Percentiles rank a stretch among this genome's conserved stretches.
Conservation (phyloP, 2,113 vertebrate species). For the Leucoraja erinaceus region DNA sequence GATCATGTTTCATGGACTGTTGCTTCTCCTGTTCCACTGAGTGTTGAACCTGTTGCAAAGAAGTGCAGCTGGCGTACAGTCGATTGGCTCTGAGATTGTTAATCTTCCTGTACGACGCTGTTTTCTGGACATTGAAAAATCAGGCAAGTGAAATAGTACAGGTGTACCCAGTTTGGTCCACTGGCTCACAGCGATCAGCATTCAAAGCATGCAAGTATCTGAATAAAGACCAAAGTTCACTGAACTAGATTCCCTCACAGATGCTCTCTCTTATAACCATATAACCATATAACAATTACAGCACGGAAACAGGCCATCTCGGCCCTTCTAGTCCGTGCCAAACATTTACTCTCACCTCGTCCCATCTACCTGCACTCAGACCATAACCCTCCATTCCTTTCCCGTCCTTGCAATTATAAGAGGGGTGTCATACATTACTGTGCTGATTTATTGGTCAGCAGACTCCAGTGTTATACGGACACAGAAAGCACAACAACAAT, state of each 20-base stretch:
- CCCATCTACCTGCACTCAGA: no score
- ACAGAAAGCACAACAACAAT: neutral
- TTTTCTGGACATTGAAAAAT: conserved; percentile 12
- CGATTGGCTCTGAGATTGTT: neutral
- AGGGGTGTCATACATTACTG: neutral
- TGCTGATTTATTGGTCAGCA: neutral
- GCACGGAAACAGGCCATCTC: no score
- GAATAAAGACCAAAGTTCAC: neutral
- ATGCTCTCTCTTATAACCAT: no score
- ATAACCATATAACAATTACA: no score
- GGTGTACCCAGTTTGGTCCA: neutral
- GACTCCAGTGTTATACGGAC: neutral
- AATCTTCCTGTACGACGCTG: neutral
- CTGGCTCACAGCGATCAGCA: neutral
- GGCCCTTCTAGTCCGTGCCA: no score
- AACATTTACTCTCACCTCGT: no score
- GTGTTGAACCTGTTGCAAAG: neutral
- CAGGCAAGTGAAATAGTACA: conserved; percentile 1
- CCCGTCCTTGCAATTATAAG: neutral
- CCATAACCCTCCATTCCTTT: no score
- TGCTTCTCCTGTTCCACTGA: neutral
- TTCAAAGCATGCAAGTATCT: conserved; percentile 1
- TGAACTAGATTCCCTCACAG: neutral
- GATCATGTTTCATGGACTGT: neutral
- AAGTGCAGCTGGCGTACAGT: conserved; percentile 11